Conservation (phyloP, 1,140 invertebrate species). For the Brachionus rotundiformis region DNA sequence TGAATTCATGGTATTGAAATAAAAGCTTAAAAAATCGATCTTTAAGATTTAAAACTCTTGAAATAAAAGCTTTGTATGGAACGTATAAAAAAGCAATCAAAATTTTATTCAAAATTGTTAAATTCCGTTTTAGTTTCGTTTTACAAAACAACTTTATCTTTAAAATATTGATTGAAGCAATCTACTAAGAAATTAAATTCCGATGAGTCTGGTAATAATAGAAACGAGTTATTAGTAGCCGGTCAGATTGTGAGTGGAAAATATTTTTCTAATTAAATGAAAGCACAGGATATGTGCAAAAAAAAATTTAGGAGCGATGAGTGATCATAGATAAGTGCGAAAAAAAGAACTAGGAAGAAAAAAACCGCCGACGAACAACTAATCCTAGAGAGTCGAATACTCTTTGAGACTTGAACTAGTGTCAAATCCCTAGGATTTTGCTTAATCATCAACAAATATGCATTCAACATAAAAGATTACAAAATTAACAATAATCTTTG, state of each 20-base stretch:
- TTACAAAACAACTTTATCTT: conserved; percentile 16
- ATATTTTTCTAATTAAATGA: conserved; percentile 14
- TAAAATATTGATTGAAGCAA: conserved; percentile 2
- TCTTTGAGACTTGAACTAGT: not conserved
- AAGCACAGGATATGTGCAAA: not conserved
- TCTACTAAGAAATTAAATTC: conserved; percentile 5
- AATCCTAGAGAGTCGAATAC: conserved; percentile 1
- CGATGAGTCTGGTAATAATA: conserved; percentile 18
- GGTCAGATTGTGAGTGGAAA: not conserved
- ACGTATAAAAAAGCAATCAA: not conserved
- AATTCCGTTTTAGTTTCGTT: conserved; percentile 19
- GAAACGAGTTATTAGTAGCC: conserved; percentile 4
- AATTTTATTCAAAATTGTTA: conserved; percentile 22
- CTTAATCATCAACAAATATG: not conserved
- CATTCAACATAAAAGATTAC: conserved; percentile 3
- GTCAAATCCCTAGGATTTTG: conserved; percentile 12
- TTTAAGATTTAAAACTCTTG: not conserved
- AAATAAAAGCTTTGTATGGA: conserved; percentile 8
- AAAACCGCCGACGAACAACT: not conserved
- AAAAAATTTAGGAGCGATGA: not conserved
- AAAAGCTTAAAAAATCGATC: not conserved
- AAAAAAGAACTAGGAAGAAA: conserved; percentile 8
- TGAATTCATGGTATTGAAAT: not conserved
- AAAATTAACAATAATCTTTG: not conserved
- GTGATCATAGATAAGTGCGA: conserved; percentile 4